Conservation (phyloP, 2,888 invertebrate species). For the Drosophila basisetae region DNA sequence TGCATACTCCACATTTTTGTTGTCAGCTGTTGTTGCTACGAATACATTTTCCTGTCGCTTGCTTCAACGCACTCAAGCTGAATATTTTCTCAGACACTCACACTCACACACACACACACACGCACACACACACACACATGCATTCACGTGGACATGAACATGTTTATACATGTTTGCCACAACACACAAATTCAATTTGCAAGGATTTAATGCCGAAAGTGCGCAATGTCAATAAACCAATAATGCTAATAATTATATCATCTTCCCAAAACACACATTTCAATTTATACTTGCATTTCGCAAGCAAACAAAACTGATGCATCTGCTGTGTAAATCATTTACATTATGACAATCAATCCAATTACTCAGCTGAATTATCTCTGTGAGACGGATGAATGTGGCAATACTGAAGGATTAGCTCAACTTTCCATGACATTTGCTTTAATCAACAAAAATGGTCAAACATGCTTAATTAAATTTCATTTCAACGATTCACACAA, state of each 20-base stretch:
- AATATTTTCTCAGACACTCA: conserved; percentile 31
- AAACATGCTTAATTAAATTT: not conserved
- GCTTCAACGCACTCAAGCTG: conserved; percentile 52
- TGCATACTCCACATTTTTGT: conserved; percentile 47
- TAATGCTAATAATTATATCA: conserved; percentile 52
- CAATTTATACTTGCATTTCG: not conserved
- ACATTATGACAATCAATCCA: conserved; percentile 31
- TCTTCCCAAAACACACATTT: conserved; percentile 22
- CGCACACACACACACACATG: conserved; percentile 3
- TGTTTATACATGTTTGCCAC: conserved; percentile 41
- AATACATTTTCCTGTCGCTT: conserved; percentile 25
- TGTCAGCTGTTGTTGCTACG: conserved; percentile 44
- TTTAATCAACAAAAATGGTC: not conserved
- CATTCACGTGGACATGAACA: conserved; percentile 14
- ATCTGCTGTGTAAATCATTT: conserved; percentile 17
- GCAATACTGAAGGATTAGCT: not conserved
- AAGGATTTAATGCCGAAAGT: conserved; percentile 22
- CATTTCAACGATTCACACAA: not conserved
- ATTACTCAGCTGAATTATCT: conserved; percentile 15
- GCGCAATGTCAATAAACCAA: conserved; percentile 22
- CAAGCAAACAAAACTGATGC: conserved; percentile 8
- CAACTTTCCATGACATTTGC: not conserved
- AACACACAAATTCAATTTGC: conserved; percentile 68
- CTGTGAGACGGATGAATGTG: not conserved
- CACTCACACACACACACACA: conserved; percentile 8